phyloP scores from a whole-genome alignment of 2,888 invertebrate genomes.

The Cataglyphis altisquamis region DNA sequence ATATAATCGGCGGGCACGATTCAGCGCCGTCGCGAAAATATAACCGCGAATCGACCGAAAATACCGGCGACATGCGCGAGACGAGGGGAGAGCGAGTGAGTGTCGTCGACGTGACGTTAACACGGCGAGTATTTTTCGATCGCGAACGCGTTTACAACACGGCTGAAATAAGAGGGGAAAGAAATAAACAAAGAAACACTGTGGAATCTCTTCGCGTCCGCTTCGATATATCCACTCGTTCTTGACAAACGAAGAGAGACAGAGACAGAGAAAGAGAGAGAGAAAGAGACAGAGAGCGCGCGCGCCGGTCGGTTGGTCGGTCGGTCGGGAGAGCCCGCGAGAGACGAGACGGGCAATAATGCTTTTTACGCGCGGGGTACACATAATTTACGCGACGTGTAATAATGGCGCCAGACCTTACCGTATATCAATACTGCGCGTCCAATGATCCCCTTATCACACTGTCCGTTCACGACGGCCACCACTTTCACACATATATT shows the following conservation, averaged over 20 bases:
- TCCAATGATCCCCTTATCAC: conserved; percentile 76
- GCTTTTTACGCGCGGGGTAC: conserved; percentile 14
- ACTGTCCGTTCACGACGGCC: conserved; percentile 76
- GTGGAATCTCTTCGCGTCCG: neutral
- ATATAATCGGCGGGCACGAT: conserved; percentile 16
- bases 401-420: conserved; percentile 65
- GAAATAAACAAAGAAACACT: conserved; percentile 2
- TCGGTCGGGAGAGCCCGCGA: neutral
- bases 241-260: conserved; percentile 14
- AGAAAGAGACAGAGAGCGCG: neutral
- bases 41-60: conserved; percentile 49
- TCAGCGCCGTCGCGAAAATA: conserved; percentile 12
- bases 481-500: conserved; percentile 83
- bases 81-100: neutral
- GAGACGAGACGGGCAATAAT: conserved; percentile 10
- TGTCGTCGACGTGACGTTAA: neutral
- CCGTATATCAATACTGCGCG: conserved; percentile 77
- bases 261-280: neutral
- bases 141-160: neutral
- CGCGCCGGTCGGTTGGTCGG: conserved; percentile 65
- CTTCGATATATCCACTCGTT: neutral
- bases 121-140: conserved; percentile 4
- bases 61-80: conserved; percentile 58
- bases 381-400: conserved; percentile 3
- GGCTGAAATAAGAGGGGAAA: conserved; percentile 1